Conservation (phyloP, 2,113 vertebrate genomes). For the Cricetomys ansorgei region DNA sequence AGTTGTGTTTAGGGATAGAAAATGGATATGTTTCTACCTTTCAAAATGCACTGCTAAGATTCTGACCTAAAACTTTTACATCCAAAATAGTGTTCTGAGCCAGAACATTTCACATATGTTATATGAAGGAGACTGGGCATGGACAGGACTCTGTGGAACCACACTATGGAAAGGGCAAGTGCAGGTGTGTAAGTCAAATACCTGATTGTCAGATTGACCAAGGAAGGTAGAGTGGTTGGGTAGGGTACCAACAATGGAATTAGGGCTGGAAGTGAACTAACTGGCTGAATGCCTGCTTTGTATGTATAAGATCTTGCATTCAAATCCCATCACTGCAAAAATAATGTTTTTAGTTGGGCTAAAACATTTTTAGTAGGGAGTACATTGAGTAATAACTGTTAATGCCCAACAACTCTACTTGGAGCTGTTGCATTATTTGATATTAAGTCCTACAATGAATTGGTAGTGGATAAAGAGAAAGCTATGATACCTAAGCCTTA, state of each 20-base stretch:
- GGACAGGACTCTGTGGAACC: conserved; percentile 76
- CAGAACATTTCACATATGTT: conserved; percentile 79
- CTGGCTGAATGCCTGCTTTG: background rate
- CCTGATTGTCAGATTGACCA: conserved; percentile 74
- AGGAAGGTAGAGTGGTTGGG: conserved; percentile 69
- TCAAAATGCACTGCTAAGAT: conserved; percentile 73
- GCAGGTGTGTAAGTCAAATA: conserved; percentile 76
- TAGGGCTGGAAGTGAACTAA: background rate
- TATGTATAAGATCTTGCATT: background rate
- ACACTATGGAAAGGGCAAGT: conserved; percentile 80
- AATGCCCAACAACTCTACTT: background rate
- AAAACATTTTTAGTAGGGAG: background rate
- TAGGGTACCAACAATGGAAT: conserved; percentile 42
- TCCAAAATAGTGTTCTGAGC: conserved; percentile 80
- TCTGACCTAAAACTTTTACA: conserved; percentile 81
- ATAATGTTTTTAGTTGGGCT: background rate
- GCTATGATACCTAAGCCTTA: background rate
- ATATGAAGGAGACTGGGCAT: conserved; percentile 78
- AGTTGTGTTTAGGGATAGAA: conserved; percentile 75
- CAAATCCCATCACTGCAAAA: background rate
- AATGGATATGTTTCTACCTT: conserved; percentile 69
- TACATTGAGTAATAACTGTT: background rate
- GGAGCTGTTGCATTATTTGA: background rate
- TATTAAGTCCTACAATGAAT: conserved; percentile 15
- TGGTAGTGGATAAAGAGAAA: conserved; percentile 22